These are phyloP conservation scores for Dendroctonus valens DNA, from an alignment of 1,140 invertebrate genomes.

Conservation along the genomic window DNA sequence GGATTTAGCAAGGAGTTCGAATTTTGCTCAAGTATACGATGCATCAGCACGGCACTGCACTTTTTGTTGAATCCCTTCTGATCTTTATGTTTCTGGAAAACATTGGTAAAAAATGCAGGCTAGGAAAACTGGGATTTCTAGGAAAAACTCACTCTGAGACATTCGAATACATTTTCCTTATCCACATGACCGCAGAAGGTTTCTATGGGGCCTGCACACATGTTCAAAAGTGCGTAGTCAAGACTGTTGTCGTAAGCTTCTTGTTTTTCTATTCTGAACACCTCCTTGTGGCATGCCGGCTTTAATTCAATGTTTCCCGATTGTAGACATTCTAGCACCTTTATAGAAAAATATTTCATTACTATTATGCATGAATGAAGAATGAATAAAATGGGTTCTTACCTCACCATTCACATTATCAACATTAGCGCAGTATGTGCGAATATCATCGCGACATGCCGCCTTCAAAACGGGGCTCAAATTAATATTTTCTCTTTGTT, in stretches of 20 bases:
- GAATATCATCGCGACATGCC: constrained; percentile 76
- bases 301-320: constrained; percentile 65
- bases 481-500: constrained; percentile 81
- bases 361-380: no score
- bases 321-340: constrained; percentile 87
- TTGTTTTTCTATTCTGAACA: constrained; percentile 83
- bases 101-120: not conserved
- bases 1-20: constrained; percentile 92
- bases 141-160: constrained; percentile 59
- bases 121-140: not conserved
- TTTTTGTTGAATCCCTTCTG: constrained; percentile 78
- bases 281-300: constrained; percentile 68
- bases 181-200: constrained; percentile 73
- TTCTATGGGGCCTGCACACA: constrained; percentile 82
- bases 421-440: constrained; percentile 68
- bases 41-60: constrained; percentile 82
- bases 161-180: constrained; percentile 66
- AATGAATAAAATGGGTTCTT: constrained; percentile 38
- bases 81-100: constrained; percentile 68
- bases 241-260: constrained; percentile 81
- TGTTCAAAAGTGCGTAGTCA: constrained; percentile 80
- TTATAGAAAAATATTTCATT: constrained; percentile 19
- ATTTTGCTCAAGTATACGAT: constrained; percentile 90
- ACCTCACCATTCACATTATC: constrained; percentile 77
- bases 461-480: constrained; percentile 78